phyloP scores from a whole-genome alignment of 2,113 vertebrate genomes.

The Spheniscus mendiculus region DNA sequence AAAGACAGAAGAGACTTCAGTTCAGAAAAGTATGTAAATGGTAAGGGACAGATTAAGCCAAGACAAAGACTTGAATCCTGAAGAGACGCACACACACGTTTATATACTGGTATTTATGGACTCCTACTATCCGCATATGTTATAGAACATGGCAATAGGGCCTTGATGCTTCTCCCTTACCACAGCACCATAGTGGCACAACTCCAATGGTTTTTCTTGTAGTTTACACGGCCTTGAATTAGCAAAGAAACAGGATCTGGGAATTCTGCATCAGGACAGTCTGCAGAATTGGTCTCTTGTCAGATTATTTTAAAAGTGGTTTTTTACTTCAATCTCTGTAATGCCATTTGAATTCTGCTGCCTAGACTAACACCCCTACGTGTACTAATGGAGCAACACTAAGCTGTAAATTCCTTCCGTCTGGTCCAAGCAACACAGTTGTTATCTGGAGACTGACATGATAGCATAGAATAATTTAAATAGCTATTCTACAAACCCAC shows the following conservation, averaged over 20 bases:
- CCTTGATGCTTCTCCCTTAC: not conserved
- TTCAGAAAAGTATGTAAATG: not conserved
- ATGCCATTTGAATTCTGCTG: slow-evolving; percentile 7
- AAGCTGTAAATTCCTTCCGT: slow-evolving; percentile 18
- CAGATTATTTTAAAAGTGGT: not conserved
- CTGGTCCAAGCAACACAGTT: not conserved
- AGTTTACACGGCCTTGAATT: not conserved
- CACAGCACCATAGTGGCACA: not conserved
- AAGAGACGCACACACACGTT: accelerated
- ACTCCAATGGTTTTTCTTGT: not conserved
- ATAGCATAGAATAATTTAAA: slow-evolving; percentile 19
- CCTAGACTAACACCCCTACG: not conserved
- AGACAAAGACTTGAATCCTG: not conserved
- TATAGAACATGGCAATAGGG: not conserved
- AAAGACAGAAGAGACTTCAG: not conserved
- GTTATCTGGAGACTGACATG: not conserved
- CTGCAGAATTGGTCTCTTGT: not conserved
- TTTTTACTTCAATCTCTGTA: slow-evolving; percentile 45
- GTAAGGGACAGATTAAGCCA: not conserved
- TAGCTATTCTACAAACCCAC: slow-evolving; percentile 1
- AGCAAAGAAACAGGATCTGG: not conserved
- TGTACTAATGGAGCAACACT: not conserved
- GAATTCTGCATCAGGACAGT: not conserved
- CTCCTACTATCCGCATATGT: not conserved
- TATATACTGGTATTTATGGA: not conserved